Percentiles rank a stretch among this genome's conserved stretches.
Conservation (phyloP, 2,797 vertebrate species). For the Onychomys torridus region DNA sequence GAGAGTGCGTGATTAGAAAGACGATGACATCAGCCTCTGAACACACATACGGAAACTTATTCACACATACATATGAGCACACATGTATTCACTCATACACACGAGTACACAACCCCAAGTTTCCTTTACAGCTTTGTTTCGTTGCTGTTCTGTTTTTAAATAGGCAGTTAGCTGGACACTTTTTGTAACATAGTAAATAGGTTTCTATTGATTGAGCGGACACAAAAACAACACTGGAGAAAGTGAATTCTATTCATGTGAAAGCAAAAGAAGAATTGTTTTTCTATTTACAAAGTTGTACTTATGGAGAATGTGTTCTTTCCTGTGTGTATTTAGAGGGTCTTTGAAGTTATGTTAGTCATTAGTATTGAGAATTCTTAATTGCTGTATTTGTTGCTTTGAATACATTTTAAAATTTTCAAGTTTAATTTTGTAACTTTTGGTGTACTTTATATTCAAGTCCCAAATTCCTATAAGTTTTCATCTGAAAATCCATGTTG, state of each 20-base stretch:
- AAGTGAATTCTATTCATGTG: not conserved
- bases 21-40: not conserved
- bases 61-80: not conserved
- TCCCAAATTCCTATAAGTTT: slow-evolving; percentile 2
- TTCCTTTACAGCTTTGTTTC: not conserved
- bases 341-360: slow-evolving; percentile 39
- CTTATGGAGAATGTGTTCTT: slow-evolving; percentile 14
- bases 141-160: slow-evolving; percentile 18
- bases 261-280: not conserved
- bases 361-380: slow-evolving; percentile 44
- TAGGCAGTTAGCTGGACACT: not conserved
- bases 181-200: slow-evolving; percentile 17
- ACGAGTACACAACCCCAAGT: not conserved
- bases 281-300: slow-evolving; percentile 11
- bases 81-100: not conserved
- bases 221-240: slow-evolving; percentile 4
- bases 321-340: not conserved
- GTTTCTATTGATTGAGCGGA: not conserved
- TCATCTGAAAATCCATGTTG: slow-evolving; percentile 56
- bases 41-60: not conserved
- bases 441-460: not conserved
- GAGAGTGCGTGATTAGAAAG: not conserved
- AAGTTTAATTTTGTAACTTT: slow-evolving; percentile 44
- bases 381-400: not conserved
- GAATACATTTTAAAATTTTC: not conserved